A percentile compares a stretch with the other conserved stretches of the same genome.
Evolutionary conservation across 2,113 vertebrate genomes (phyloP).

Genomic region (Bombycilla garrulus): DNA sequence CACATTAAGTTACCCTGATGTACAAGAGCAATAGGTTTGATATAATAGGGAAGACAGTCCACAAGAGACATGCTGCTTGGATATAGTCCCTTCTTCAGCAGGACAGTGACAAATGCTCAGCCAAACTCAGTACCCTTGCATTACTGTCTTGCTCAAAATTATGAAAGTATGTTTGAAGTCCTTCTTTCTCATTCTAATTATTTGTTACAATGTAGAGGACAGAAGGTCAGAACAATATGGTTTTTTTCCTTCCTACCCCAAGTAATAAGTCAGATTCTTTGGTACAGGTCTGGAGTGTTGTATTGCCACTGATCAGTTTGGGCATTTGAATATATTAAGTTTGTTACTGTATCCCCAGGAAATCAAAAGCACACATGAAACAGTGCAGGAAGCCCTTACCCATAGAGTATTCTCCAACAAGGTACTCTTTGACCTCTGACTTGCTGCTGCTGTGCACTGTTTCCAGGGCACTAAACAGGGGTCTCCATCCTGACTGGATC

Average conservation of each 20-base stretch:
- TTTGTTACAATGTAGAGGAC: background rate
- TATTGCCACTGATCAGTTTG: background rate
- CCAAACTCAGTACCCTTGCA: background rate
- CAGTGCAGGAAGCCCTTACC: conserved; percentile 71
- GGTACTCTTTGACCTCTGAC: conserved; percentile 90
- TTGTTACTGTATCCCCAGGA: background rate
- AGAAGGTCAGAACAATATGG: background rate
- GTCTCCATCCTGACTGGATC: conserved; percentile 96
- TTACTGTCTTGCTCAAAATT: background rate
- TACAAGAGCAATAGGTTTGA: background rate
- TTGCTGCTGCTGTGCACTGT: conserved; percentile 88
- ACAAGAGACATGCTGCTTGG: background rate
- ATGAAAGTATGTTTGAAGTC: background rate
- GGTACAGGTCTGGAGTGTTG: background rate
- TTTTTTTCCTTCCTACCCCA: background rate
- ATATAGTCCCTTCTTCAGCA: background rate
- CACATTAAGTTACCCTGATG: background rate
- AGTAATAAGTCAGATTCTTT: background rate
- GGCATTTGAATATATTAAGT: background rate
- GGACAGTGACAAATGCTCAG: background rate
- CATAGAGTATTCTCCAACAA: conserved; percentile 92
- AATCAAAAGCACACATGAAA: background rate
- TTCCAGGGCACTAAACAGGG: conserved; percentile 94
- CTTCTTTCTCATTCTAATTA: background rate
- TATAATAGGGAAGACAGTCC: background rate